These are phyloP conservation scores for Atherix ibis DNA, from an alignment of 2,888 invertebrate genomes.

Conservation along the genomic window DNA sequence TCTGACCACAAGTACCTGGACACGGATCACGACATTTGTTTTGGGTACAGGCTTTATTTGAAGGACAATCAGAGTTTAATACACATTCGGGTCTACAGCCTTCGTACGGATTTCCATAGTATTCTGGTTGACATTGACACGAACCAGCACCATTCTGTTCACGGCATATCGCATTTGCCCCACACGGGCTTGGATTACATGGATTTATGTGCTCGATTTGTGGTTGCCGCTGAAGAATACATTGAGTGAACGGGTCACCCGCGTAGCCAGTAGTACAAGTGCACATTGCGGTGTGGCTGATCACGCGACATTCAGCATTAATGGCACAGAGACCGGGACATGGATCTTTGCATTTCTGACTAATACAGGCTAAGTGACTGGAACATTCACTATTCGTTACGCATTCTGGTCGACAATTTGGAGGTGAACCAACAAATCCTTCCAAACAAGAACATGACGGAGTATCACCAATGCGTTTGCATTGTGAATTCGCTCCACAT, in stretches of 20 bases:
- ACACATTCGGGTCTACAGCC: slow-evolving; percentile 60
- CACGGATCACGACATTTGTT: slow-evolving; percentile 66
- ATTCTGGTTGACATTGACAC: slow-evolving; percentile 54
- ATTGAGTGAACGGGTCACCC: slow-evolving; percentile 26
- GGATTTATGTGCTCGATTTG: slow-evolving; percentile 36
- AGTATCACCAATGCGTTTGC: slow-evolving; percentile 38
- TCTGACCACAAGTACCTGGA: slow-evolving; percentile 58
- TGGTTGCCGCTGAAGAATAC: slow-evolving; percentile 16
- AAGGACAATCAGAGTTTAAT: slow-evolving; percentile 53
- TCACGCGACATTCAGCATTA: slow-evolving; percentile 55
- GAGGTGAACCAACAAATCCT: slow-evolving; percentile 51
- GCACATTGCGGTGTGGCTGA: slow-evolving; percentile 67
- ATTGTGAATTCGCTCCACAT: slow-evolving; percentile 40
- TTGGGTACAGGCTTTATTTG: slow-evolving; percentile 50
- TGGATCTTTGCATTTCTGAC: slow-evolving; percentile 59
- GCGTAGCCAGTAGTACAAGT: slow-evolving; percentile 39
- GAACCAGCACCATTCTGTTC: slow-evolving; percentile 47
- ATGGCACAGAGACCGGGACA: slow-evolving; percentile 55
- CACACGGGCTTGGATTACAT: slow-evolving; percentile 68
- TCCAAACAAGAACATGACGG: slow-evolving; percentile 59
- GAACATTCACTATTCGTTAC: slow-evolving; percentile 59
- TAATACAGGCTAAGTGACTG: slow-evolving; percentile 49
- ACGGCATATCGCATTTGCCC: slow-evolving; percentile 56
- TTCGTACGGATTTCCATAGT: slow-evolving; percentile 63
- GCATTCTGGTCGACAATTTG: slow-evolving; percentile 58